Evolutionary conservation across 2,113 vertebrate species (phyloP).

Genomic region (Bungarus multicinctus): DNA sequence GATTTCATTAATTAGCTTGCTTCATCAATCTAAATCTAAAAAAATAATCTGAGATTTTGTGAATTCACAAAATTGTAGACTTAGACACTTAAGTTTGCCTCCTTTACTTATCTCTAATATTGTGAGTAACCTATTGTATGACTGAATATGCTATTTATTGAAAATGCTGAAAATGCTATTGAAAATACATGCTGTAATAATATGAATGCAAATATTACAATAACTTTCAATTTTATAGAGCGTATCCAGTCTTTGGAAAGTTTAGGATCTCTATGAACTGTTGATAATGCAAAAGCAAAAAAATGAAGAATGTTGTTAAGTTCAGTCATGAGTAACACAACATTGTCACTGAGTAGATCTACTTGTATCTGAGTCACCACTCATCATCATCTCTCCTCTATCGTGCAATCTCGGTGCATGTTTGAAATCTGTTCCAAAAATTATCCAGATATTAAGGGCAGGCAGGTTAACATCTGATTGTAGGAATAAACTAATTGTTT

Average conservation of each 20-base stretch:
- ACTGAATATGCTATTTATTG: background rate
- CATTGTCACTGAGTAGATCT: background rate
- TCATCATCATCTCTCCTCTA: background rate
- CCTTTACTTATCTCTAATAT: background rate
- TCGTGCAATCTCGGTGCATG: background rate
- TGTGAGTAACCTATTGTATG: background rate
- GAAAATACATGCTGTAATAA: conserved; percentile 12
- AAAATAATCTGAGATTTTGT: conserved; percentile 30
- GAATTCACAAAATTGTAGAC: background rate
- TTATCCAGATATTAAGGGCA: background rate
- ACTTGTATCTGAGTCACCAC: background rate
- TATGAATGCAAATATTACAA: background rate
- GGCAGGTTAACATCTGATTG: background rate
- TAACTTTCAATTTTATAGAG: background rate
- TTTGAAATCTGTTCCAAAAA: background rate
- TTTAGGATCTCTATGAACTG: conserved; percentile 11
- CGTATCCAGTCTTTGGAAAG: background rate
- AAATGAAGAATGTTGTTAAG: background rate
- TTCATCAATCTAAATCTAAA: conserved; percentile 5
- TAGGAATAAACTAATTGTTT: background rate
- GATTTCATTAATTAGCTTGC: background rate
- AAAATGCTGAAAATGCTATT: background rate
- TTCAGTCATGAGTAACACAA: background rate
- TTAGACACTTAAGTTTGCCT: background rate
- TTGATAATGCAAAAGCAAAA: background rate